These are phyloP conservation scores for Periophthalmus modestus DNA, from an alignment of 2,113 vertebrate genomes.

Conservation along the genomic window DNA sequence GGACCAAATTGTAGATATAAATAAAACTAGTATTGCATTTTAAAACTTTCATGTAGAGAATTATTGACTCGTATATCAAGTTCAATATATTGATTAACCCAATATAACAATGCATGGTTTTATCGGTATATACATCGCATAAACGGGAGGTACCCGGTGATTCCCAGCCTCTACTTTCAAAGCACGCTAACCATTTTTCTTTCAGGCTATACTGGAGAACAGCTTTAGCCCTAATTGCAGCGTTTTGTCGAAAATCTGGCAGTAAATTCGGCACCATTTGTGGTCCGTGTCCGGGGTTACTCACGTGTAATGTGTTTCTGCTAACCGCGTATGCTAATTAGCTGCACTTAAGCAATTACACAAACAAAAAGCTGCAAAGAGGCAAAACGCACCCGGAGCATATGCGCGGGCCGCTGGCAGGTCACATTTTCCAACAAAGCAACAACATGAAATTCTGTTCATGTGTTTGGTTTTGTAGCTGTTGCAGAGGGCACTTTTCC, in stretches of 20 bases:
- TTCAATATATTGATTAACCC: too few relatives aligned
- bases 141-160: not conserved
- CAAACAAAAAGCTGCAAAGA: constrained; percentile 36
- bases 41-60: too few relatives aligned
- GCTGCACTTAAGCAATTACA: constrained; percentile 54
- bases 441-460: constrained; percentile 39
- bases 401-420: constrained; percentile 34
- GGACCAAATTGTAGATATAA: too few relatives aligned
- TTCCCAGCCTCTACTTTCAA: not conserved
- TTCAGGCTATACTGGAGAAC: not conserved
- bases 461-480: constrained; percentile 20
- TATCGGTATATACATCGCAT: too few relatives aligned
- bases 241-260: constrained; percentile 13
- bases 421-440: constrained; percentile 45
- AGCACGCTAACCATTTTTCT: not conserved
- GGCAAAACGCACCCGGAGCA: not conserved
- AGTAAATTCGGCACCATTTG: constrained; percentile 18
- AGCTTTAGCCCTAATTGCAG: constrained; percentile 25
- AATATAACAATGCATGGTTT: not conserved
- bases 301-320: not conserved
- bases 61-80: too few relatives aligned
- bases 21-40: too few relatives aligned
- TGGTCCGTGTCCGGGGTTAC: constrained; percentile 17
- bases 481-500: not conserved
- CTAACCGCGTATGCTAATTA: constrained; percentile 30